Evolutionary conservation across 2,797 vertebrate genomes (phyloP).

Genomic region (Acridotheres tristis): DNA sequence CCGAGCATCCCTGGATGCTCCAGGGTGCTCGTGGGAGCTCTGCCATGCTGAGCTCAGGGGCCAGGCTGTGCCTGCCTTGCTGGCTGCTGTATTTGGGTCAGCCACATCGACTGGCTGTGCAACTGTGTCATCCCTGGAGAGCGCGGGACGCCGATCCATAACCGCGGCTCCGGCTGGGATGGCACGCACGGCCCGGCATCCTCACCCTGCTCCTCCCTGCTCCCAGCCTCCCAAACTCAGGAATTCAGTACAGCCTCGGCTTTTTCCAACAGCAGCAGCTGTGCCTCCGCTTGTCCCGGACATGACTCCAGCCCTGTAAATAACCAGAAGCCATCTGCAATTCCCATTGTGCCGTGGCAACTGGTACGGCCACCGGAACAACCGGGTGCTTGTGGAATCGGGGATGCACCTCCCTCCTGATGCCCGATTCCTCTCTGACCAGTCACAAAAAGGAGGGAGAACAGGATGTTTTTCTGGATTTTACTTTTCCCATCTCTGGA

Average conservation of each 20-base stretch:
- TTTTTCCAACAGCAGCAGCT: neutral
- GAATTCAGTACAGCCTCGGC: neutral
- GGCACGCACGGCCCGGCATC: neutral
- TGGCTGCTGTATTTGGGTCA: slow-evolving; percentile 34
- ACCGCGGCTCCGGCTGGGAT: rapidly evolving
- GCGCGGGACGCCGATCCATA: neutral
- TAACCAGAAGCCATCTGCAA: slow-evolving; percentile 8
- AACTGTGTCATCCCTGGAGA: slow-evolving; percentile 52
- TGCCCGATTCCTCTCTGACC: neutral
- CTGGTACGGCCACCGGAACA: neutral
- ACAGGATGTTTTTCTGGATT: neutral
- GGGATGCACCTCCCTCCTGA: neutral
- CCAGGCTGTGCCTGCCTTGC: neutral
- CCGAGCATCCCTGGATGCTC: neutral
- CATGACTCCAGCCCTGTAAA: neutral
- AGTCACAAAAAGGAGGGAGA: neutral
- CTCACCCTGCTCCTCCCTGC: rapidly evolving
- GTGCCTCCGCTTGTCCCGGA: neutral
- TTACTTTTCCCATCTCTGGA: rapidly evolving
- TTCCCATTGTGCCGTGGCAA: neutral
- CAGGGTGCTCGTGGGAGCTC: neutral
- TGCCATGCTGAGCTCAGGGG: neutral
- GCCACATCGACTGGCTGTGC: neutral
- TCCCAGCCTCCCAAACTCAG: neutral
- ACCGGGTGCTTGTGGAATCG: neutral